Percentiles rank a stretch among this genome's conserved stretches.
Conservation (phyloP, 2,113 vertebrate genomes). For the Ia io region DNA sequence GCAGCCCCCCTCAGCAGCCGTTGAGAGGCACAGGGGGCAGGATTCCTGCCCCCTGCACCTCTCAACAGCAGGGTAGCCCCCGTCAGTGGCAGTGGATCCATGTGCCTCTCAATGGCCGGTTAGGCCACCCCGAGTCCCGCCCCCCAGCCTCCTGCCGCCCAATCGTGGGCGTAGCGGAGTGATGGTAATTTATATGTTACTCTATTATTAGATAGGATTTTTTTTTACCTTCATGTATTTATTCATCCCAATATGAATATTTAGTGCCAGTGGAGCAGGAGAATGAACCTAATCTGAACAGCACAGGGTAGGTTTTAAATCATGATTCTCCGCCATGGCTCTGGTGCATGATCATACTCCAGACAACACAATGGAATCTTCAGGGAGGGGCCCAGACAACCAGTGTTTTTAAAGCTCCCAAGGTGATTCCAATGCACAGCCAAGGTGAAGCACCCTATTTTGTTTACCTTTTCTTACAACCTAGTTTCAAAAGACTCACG, state of each 20-base stretch:
- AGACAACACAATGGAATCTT: background rate
- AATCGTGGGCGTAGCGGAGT: no score
- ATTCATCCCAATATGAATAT: no score
- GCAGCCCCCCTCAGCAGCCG: no score
- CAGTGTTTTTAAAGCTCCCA: background rate
- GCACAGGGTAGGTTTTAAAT: background rate
- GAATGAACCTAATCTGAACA: background rate
- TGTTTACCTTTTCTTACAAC: background rate
- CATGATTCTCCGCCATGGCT: background rate
- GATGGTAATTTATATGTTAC: no score
- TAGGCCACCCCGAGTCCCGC: no score
- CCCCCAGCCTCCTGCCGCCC: no score
- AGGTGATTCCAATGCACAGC: background rate
- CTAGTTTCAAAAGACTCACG: background rate
- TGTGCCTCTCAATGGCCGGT: no score
- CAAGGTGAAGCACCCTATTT: background rate
- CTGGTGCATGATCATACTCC: background rate
- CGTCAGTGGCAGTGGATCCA: no score
- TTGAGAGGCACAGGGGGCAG: no score
- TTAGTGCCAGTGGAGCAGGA: background rate
- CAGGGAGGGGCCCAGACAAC: background rate
- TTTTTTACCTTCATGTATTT: background rate
- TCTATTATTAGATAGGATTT: no score
- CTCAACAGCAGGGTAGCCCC: no score
- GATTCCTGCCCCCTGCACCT: no score